Conservation (phyloP, 1,140 invertebrate species). For the Macrocentrus cingulum region DNA sequence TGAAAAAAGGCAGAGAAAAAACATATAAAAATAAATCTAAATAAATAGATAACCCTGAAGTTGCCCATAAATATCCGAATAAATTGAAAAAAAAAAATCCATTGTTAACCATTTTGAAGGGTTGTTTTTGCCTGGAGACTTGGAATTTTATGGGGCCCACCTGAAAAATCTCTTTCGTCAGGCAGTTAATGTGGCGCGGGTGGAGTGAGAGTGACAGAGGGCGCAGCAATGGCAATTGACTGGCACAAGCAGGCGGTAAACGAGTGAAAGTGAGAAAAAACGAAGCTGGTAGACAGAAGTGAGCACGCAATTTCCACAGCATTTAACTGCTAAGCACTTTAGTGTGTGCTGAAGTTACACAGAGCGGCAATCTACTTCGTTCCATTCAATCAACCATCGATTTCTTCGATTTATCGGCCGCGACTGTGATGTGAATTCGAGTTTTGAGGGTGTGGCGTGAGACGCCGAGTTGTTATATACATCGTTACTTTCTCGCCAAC, state of each 20-base stretch:
- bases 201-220: constrained; percentile 7
- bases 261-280: constrained; percentile 10
- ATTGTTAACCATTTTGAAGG: no score
- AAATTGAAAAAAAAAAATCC: no score
- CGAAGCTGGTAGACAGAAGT: no score
- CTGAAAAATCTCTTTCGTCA: constrained; percentile 8
- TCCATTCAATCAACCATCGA: constrained; percentile 50
- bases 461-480: no score
- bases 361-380: constrained; percentile 43
- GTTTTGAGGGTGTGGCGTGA: no score
- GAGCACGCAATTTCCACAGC: constrained; percentile 32
- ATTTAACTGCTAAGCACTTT: constrained; percentile 40
- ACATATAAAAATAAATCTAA: no score
- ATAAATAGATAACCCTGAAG: no score
- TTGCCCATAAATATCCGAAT: no score
- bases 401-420: constrained; percentile 47
- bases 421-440: constrained; percentile 4
- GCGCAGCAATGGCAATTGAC: background rate
- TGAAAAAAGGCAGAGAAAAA: no score
- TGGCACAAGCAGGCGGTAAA: constrained; percentile 9
- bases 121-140: background rate
- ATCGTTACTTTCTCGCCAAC: no score
- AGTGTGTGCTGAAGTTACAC: constrained; percentile 23
- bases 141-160: background rate
- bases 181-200: constrained; percentile 9